Percentiles rank a stretch among this genome's conserved stretches.
phyloP scores from a whole-genome alignment of 1,140 invertebrate genomes.

The Cherax destructor region DNA sequence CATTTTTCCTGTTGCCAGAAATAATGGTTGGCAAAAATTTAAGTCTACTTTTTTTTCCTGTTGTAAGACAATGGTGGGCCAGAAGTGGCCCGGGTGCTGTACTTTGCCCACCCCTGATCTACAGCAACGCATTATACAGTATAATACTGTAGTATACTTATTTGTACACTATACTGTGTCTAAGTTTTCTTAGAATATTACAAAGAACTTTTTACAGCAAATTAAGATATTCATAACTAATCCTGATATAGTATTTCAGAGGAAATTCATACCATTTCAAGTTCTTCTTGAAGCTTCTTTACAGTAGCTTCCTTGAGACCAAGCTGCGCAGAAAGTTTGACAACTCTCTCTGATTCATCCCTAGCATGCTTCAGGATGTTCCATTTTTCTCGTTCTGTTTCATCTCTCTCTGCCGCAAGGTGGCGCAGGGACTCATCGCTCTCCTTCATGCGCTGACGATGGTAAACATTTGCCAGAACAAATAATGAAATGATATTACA shows the following conservation, averaged over 20 bases:
- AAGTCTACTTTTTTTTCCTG: no score
- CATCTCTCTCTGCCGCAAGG: conserved; percentile 86
- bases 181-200: not conserved
- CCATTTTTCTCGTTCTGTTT: conserved; percentile 91
- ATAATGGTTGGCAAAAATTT: no score
- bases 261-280: conserved; percentile 47
- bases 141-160: no score
- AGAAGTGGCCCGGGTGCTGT: no score
- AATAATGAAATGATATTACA: not conserved
- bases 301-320: conserved; percentile 84
- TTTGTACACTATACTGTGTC: no score
- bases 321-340: conserved; percentile 89
- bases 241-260: not conserved
- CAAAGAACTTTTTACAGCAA: not conserved
- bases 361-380: conserved; percentile 89
- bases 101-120: no score
- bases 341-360: conserved; percentile 90
- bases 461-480: not conserved
- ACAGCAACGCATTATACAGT: no score
- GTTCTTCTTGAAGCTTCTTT: conserved; percentile 58
- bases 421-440: conserved; percentile 84
- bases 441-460: conserved; percentile 82
- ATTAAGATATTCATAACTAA: not conserved
- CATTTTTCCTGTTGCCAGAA: no score
- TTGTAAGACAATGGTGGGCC: no score